Evolutionary conservation across 2,113 vertebrate genomes (phyloP), one percentile per base, ranked within the genome.

Genomic region (Rattus rattus): DNA sequence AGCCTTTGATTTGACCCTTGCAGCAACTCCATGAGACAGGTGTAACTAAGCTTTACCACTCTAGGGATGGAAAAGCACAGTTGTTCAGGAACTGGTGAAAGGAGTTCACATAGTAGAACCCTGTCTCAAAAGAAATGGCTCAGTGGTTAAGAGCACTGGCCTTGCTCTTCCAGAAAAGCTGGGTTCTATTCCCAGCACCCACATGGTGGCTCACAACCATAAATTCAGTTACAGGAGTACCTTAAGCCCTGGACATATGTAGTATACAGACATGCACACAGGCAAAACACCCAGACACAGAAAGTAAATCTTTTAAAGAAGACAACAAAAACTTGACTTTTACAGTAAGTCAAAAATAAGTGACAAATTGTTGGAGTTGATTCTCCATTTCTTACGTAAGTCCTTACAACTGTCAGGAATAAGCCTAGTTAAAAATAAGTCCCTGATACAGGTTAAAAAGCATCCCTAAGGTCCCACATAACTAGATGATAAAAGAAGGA

Each of bases 351-450:
- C 90, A 59, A n/a, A 54, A 92, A 24, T 75, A 33, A 96, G 39
- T 95, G 47, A 52, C 65, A 33, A 91, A 76, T 91, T 93, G 52
- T 43, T 80, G 65, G 9, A 33, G 20, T 73, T 88, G 72, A 63
- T 91, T 0, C 20, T 93, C 22, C 20, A 33, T 91, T 94, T 85
- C 93, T 88, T 81, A 67, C 26, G 33, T 79, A 91, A 63, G 43
- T 33, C n/a, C 63, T 94, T 96, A 97, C n/a, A 73, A 83, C 95
- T 79, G 88, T 43, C 52, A 86, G 20, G 49, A 85, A 90, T 79
- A 76, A 76, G 36, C 59, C 33, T 94, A 83, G 86, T 88, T 95
- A 84, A 49, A 85, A 88, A 76, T 91, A 69, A 95, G 61, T 73
- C 90, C 54, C 14, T 49, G 52, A 85, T 43, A 17, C n/a, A 49